Percentiles rank a stretch among this genome's conserved stretches.
Conservation (phyloP, 2,888 invertebrate genomes). For the Patella ulyssiponensis region DNA sequence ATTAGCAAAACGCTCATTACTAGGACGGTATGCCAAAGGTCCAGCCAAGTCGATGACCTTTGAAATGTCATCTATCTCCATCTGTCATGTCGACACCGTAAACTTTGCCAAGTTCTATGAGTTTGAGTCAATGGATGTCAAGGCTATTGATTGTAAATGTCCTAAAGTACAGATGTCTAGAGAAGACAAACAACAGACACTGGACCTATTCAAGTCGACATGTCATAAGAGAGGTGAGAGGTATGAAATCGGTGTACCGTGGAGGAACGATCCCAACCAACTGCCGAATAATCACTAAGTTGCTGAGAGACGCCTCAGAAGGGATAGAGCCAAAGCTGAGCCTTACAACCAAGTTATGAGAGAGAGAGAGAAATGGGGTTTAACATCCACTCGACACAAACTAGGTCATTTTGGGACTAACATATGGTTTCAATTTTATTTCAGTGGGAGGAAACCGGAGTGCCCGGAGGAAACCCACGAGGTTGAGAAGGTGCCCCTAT, state of each 20-base stretch:
- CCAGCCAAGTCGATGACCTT: background rate
- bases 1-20: constrained; percentile 3
- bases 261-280: constrained; percentile 4
- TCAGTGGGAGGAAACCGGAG: no score
- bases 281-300: background rate
- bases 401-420: no score
- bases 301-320: background rate
- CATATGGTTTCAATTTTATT: no score
- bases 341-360: constrained; percentile 1
- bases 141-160: constrained; percentile 2
- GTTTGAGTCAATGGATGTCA: constrained; percentile 1
- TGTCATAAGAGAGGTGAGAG: constrained; percentile 1
- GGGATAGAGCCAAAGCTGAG: background rate
- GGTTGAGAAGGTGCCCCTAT: no score
- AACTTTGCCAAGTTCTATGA: constrained; percentile 10
- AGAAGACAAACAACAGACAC: background rate
- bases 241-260: background rate
- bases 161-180: constrained; percentile 2
- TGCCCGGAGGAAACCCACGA: no score
- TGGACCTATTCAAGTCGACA: background rate
- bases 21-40: background rate
- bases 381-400: no score
- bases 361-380: no score
- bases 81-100: constrained; percentile 11
- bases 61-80: background rate